phyloP scores from a whole-genome alignment of 1,140 invertebrate genomes.

The Lysiphlebus fabarum region DNA sequence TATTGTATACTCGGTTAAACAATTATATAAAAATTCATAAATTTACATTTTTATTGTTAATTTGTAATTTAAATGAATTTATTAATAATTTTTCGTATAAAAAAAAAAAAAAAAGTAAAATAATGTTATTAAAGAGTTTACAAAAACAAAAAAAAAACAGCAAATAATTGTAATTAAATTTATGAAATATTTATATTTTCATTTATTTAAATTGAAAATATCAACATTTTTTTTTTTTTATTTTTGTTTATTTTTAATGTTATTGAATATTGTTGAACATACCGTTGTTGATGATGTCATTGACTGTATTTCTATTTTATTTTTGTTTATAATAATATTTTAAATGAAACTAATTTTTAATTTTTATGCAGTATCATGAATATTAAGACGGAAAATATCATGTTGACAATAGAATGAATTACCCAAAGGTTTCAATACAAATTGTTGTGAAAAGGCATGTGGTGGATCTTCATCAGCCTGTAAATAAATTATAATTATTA shows the following conservation, averaged over 20 bases:
- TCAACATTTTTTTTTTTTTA: too few species aligned
- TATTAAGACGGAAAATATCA: slow-evolving; percentile 87
- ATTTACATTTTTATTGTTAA: too few species aligned
- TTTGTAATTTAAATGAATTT: too few species aligned
- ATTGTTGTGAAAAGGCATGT: slow-evolving; percentile 85
- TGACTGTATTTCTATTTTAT: slow-evolving; percentile 3
- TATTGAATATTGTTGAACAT: slow-evolving; percentile 2
- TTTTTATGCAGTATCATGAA: slow-evolving; percentile 75
- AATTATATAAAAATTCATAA: too few species aligned
- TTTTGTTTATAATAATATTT: slow-evolving; percentile 7
- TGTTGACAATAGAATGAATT: slow-evolving; percentile 86
- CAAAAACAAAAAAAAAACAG: too few species aligned
- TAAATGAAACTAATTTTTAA: slow-evolving; percentile 6
- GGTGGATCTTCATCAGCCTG: slow-evolving; percentile 92
- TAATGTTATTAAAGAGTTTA: too few species aligned
- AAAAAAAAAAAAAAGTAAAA: too few species aligned
- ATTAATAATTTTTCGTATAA: too few species aligned
- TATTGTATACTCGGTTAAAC: too few species aligned
- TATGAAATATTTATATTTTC: too few species aligned
- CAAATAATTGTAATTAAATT: too few species aligned
- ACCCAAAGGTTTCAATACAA: slow-evolving; percentile 81
- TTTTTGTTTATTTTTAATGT: background rate
- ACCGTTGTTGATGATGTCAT: slow-evolving; percentile 1
- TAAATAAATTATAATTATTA: slow-evolving; percentile 42
- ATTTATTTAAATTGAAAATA: too few species aligned